phyloP scores from a whole-genome alignment of 2,113 vertebrate genomes.

The Myocastor coypus region DNA sequence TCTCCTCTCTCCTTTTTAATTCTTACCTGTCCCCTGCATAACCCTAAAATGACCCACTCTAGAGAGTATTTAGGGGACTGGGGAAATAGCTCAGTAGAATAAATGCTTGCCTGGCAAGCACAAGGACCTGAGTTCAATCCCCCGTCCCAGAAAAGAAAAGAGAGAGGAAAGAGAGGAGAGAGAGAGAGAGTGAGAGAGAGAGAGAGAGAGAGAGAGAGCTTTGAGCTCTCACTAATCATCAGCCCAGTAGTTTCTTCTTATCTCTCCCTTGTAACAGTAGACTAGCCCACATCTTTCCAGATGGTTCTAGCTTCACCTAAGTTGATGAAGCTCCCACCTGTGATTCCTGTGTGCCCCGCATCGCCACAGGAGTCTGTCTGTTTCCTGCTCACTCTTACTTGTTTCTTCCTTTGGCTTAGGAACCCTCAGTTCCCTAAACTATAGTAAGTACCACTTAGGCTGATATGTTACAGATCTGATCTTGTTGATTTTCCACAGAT shows the following conservation, averaged over 20 bases:
- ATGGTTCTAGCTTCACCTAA: background rate
- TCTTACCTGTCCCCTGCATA: background rate
- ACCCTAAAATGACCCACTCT: background rate
- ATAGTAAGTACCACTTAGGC: background rate
- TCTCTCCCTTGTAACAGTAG: background rate
- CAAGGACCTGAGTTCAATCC: too few species aligned
- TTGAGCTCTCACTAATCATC: background rate
- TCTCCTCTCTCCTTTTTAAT: background rate
- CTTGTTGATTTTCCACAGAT: constrained; percentile 2
- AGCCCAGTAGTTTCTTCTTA: background rate
- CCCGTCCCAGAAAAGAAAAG: too few species aligned
- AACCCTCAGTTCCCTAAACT: background rate
- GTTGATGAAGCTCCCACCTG: background rate
- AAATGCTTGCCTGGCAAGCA: too few species aligned
- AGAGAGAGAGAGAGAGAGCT: too few species aligned
- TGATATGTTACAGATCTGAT: constrained; percentile 40
- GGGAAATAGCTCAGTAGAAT: too few species aligned
- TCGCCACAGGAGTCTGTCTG: background rate
- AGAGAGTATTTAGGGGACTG: background rate
- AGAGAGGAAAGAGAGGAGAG: too few species aligned
- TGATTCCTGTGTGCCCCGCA: background rate
- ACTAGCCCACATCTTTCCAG: background rate
- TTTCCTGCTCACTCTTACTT: background rate
- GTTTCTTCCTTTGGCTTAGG: background rate
- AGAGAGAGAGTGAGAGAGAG: too few species aligned